Percentiles rank a stretch among this genome's conserved stretches.
phyloP scores from a whole-genome alignment of 1,140 invertebrate species.

The Magallana gigas region DNA sequence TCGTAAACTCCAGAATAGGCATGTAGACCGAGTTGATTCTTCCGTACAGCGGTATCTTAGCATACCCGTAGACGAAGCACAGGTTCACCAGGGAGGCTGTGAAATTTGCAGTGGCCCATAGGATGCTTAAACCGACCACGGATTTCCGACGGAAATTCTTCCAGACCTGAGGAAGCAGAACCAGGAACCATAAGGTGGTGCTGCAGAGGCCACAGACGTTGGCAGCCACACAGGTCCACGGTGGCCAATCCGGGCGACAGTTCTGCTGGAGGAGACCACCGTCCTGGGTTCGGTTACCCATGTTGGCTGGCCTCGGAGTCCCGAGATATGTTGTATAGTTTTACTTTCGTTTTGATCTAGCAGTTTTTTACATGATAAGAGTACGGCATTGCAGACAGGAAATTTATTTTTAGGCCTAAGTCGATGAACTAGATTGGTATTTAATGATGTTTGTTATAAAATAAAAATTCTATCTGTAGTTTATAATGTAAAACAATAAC shows the following conservation, averaged over 20 bases:
- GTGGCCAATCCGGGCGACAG: conserved; percentile 62
- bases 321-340: background rate
- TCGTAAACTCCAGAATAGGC: conserved; percentile 61
- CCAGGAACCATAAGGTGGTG: conserved; percentile 67
- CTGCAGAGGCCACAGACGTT: conserved; percentile 66
- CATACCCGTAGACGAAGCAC: conserved; percentile 67
- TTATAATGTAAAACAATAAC: too few relatives aligned
- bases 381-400: too few relatives aligned
- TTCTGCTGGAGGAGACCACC: conserved; percentile 54
- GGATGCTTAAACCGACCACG: conserved; percentile 60
- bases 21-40: conserved; percentile 62
- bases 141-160: conserved; percentile 69
- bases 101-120: conserved; percentile 68
- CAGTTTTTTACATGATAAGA: too few relatives aligned
- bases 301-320: background rate
- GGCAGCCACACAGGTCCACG: conserved; percentile 60
- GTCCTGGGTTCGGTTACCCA: background rate
- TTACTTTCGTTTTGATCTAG: background rate
- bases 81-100: conserved; percentile 68
- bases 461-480: too few relatives aligned
- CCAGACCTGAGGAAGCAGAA: conserved; percentile 67
- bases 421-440: too few relatives aligned
- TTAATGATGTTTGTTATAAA: too few relatives aligned
- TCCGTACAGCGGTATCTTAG: conserved; percentile 61
- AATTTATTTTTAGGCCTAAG: too few relatives aligned